Base-by-base conservation (phyloP, 2,113 vertebrate genomes). In the Tragelaphus buxtoni region DNA sequence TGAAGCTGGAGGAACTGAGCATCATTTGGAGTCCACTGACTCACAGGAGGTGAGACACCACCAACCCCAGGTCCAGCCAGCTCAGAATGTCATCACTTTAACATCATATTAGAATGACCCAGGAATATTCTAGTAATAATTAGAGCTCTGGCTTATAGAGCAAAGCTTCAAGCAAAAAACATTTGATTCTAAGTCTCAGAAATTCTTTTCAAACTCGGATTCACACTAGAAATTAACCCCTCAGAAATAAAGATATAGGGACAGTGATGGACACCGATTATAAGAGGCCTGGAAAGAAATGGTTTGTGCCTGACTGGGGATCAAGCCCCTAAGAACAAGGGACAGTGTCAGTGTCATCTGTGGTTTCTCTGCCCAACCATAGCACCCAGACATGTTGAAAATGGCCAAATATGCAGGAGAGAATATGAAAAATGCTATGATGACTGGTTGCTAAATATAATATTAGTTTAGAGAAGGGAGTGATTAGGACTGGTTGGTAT, bases 211-310 rank as follows among this genome's bases (percentile, higher is more conserved):
- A 45, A 65, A 18, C 35, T 18, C 35, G 60, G 14, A 5, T 53
- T 69, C 14, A 11, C 2, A 13, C 26, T 51, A 35, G 12, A 89
- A 26, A 26, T 24, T 8, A 74, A 74, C 61, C 28, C 32, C 22
- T 35, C 8, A 51, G 65, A 74, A 86, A 51, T 61, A 63, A 28
- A 51, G 18, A 24, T 3, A 0, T 13, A 10, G 74, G 6, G 90
- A 30, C 4, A 82, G n/a, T 18, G 55, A n/a, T 39, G 0, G 28
- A 24, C 12, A 5, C 2, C 1, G 2, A 12, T 24, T 13, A 39
- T 74, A 35, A 18, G 58, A 26, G 2, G 12, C 6, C 5, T 51
- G 32, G 22, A 42, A 86, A 28, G 20, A 42, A 32, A 55, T 11
- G 51, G 63, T 32, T 63, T 63, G 63, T 1, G 5, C 17, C 13